phyloP scores from a whole-genome alignment of 2,888 invertebrate species.

The Drosophila meridionalis region DNA sequence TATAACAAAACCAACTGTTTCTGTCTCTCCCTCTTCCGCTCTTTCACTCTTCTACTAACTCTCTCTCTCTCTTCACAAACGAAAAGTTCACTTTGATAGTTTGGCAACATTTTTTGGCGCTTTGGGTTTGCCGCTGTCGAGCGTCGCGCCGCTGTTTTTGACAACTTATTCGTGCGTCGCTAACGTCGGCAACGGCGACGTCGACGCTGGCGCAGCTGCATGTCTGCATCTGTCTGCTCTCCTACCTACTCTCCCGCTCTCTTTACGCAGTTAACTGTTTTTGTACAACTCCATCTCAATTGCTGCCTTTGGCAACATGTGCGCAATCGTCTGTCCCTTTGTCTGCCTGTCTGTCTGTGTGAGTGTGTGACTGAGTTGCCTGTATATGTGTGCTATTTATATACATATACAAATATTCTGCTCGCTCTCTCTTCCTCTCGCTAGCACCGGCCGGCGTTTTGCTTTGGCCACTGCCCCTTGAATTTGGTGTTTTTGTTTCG shows the following conservation, averaged over 20 bases:
- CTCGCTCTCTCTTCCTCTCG: constrained; percentile 5
- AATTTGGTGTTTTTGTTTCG: constrained; percentile 27
- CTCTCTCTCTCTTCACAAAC: not conserved
- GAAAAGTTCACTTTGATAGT: constrained; percentile 75
- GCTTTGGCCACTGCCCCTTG: constrained; percentile 25
- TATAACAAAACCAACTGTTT: constrained; percentile 42
- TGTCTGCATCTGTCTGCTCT: constrained; percentile 7
- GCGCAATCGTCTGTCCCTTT: constrained; percentile 25
- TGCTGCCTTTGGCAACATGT: constrained; percentile 71
- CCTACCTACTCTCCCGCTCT: not conserved
- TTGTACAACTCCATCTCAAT: constrained; percentile 25
- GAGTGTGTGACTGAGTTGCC: not conserved
- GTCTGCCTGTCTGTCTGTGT: not conserved
- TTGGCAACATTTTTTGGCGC: constrained; percentile 68
- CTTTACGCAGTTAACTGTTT: constrained; percentile 22
- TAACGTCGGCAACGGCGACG: constrained; percentile 20
- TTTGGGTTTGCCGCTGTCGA: constrained; percentile 62
- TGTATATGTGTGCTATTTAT: constrained; percentile 1
- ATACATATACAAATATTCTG: not conserved
- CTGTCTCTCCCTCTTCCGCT: too few relatives aligned
- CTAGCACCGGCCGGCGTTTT: constrained; percentile 22
- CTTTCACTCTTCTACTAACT: not conserved
- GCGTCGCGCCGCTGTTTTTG: constrained; percentile 58
- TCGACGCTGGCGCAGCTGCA: constrained; percentile 25
- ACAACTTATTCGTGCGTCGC: constrained; percentile 68